These are phyloP conservation scores for Megaptera novaeangliae DNA, from an alignment of 2,113 vertebrate genomes.

Conservation along the genomic window DNA sequence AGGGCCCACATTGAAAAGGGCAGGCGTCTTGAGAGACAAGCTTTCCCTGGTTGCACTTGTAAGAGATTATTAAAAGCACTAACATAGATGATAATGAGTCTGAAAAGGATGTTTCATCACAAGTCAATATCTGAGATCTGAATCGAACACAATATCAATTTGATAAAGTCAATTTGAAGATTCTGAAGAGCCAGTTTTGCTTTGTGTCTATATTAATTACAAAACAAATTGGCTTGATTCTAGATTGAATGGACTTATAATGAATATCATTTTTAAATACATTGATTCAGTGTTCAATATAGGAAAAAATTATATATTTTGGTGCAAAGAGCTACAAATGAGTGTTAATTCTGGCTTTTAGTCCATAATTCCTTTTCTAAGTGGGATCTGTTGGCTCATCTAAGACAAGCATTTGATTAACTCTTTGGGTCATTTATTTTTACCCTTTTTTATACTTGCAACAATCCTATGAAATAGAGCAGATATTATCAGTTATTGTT, in stretches of 20 bases:
- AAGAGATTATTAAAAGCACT: background rate
- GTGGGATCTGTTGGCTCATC: background rate
- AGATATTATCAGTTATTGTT: background rate
- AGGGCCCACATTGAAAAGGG: background rate
- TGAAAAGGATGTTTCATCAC: background rate
- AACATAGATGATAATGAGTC: background rate
- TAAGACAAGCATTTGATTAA: background rate
- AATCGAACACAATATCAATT: background rate
- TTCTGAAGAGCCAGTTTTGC: background rate
- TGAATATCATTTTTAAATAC: conserved; percentile 24
- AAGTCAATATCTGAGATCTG: background rate
- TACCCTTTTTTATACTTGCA: background rate
- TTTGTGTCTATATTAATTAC: background rate
- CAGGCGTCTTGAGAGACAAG: background rate
- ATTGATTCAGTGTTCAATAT: background rate
- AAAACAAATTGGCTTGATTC: background rate
- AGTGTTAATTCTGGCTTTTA: background rate
- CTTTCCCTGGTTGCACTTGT: background rate
- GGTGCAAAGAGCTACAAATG: background rate
- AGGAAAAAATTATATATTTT: background rate
- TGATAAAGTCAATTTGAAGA: background rate
- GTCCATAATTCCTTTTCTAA: background rate
- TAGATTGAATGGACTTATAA: background rate
- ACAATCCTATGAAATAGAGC: background rate
- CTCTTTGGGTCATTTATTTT: background rate